These are phyloP conservation scores for Trogon melanurus DNA, from an alignment of 2,113 vertebrate species.

Conservation along the genomic window DNA sequence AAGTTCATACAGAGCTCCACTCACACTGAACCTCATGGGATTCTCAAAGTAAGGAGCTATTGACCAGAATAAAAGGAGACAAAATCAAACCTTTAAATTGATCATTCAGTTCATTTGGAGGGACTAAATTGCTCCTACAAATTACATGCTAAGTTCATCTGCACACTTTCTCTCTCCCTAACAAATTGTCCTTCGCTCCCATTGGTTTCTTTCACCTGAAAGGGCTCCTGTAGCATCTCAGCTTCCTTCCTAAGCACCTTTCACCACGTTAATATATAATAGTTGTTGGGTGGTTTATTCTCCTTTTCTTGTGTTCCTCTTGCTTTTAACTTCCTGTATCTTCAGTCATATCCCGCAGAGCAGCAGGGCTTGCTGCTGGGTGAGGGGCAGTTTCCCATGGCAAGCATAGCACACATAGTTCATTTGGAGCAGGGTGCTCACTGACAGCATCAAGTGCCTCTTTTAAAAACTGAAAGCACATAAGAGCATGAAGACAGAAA, in stretches of 20 bases:
- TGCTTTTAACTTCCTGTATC: not conserved
- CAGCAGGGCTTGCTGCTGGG: not conserved
- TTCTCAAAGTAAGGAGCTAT: not conserved
- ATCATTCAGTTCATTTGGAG: not conserved
- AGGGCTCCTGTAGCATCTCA: not conserved
- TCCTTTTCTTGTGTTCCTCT: not conserved
- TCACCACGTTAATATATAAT: not conserved
- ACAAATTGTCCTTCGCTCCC: not conserved
- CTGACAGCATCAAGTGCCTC: not conserved
- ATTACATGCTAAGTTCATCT: not conserved
- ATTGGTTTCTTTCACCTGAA: not conserved
- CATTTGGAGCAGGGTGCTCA: not conserved
- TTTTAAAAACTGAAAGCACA: not conserved
- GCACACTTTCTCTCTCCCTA: not conserved
- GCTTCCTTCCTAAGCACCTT: not conserved
- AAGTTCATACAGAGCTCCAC: not conserved
- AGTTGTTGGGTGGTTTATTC: not conserved
- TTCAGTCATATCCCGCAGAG: not conserved
- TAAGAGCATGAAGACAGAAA: not conserved
- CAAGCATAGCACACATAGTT: not conserved
- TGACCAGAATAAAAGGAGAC: not conserved
- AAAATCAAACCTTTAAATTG: not conserved
- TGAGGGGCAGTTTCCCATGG: not conserved
- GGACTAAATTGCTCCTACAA: not conserved
- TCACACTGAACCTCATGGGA: not conserved